These are phyloP conservation scores for Leptobrachium leishanense DNA, from an alignment of 2,113 vertebrate genomes.

Conservation along the genomic window DNA sequence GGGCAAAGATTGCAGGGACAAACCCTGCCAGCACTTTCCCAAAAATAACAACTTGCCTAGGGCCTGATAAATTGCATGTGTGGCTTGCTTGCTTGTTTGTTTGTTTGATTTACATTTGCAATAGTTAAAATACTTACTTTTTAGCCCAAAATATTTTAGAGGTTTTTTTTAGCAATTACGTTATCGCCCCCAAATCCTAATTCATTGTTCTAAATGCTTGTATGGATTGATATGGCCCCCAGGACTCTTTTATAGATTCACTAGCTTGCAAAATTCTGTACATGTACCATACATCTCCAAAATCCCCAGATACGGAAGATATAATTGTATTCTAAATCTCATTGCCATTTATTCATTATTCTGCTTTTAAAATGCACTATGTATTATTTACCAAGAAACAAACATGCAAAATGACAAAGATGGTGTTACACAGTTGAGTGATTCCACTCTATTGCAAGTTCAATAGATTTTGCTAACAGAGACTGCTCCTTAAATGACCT, in stretches of 20 bases:
- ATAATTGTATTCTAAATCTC: slow-evolving; percentile 8
- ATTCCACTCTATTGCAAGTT: slow-evolving; percentile 32
- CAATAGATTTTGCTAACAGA: slow-evolving; percentile 40
- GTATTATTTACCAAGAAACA: slow-evolving; percentile 33
- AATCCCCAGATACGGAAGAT: slow-evolving; percentile 12
- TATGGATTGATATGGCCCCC: background rate
- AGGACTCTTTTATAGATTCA: background rate
- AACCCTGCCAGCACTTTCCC: no score
- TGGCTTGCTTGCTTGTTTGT: no score
- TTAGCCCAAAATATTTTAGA: no score
- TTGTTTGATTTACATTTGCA: no score
- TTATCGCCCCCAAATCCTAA: no score
- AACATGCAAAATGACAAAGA: slow-evolving; percentile 23
- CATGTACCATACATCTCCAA: background rate
- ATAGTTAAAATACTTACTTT: no score
- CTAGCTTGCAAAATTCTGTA: background rate
- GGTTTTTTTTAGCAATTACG: no score
- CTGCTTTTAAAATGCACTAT: background rate
- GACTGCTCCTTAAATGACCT: slow-evolving; percentile 43
- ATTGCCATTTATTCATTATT: slow-evolving; percentile 16
- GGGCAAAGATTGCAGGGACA: no score
- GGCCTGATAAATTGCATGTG: no score
- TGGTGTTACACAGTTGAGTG: slow-evolving; percentile 24
- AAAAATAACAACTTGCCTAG: no score
- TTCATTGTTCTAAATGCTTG: no score